Evolutionary conservation across 2,888 invertebrate genomes (phyloP).

Genomic region (Dendrolimus houi): DNA sequence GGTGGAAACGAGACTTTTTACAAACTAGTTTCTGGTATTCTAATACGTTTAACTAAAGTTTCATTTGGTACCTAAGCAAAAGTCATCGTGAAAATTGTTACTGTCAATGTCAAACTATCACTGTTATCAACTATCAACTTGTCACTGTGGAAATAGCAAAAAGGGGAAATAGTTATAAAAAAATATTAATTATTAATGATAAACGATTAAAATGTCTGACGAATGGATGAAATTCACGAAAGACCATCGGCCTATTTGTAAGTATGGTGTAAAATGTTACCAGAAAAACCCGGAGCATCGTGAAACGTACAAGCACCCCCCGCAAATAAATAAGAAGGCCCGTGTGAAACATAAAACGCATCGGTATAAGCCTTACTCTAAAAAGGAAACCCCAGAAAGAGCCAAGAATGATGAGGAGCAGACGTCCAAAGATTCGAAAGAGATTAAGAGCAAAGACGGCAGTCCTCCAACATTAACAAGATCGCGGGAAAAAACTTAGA

Average conservation of each 20-base stretch:
- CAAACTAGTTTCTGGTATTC: no score
- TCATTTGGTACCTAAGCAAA: no score
- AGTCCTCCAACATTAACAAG: not conserved
- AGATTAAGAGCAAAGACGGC: not conserved
- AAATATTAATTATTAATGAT: not conserved
- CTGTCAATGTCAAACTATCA: no score
- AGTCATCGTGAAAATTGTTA: no score
- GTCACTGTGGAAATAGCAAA: no score
- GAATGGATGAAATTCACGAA: conserved; percentile 47
- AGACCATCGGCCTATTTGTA: conserved; percentile 79
- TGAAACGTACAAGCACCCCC: conserved; percentile 85
- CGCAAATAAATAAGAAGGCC: conserved; percentile 38
- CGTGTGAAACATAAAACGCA: conserved; percentile 20
- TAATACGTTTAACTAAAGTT: no score
- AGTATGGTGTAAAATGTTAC: conserved; percentile 87
- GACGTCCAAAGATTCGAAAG: not conserved
- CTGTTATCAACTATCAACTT: no score
- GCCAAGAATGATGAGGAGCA: conserved; percentile 5
- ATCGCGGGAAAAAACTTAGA: not conserved
- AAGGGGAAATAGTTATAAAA: not conserved
- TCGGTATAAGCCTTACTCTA: conserved; percentile 34
- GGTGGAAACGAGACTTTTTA: no score
- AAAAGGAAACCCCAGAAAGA: conserved; percentile 10
- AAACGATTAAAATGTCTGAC: conserved; percentile 39
- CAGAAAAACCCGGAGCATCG: conserved; percentile 86